Evolutionary conservation across 2,797 vertebrate species (phyloP), one percentile per base, ranked within the genome.

Genomic region (Peromyscus aztecus): DNA sequence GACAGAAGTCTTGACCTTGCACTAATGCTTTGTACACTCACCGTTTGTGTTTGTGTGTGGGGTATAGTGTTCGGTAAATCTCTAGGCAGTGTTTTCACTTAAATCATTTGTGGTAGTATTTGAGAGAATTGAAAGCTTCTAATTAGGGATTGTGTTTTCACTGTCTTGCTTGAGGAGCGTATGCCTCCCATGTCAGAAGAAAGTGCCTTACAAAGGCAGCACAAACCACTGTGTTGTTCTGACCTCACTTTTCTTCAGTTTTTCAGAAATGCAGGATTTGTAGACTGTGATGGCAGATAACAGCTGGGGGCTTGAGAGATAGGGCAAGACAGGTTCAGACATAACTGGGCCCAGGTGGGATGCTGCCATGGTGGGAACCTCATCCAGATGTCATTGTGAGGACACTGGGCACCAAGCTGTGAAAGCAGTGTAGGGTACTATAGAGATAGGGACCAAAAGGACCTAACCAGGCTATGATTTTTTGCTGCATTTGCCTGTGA

Each of bases 291-390:
- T 96, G 95, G 95, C 97, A 98, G 95, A 87, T 97, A 96, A 94
- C 94, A 97, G 96, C 96, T 97, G 95, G 97, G 88, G 88, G 90
- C 96, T 89, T 91, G 90, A 97, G 97, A 91, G 97, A 91, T 4
- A 96, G 97, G 95, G 96, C 92, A 96, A 89, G 85, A 95, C 65
- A 91, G 95, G 95, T 96, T 82, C 89, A 95, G 94, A 76, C 16
- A 0, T 92, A 76, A 69, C 86, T 94, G 92, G 89, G 89, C 92
- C 89, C 95, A 97, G 89, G 96, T 97, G 94, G 85, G 90, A 12
- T 92, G 95, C 94, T 96, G 96, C 95, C 90, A 76, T 57, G 94
- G 83, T 89, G 97, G 95, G 87, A 46, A 23, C 96, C 88, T 93
- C 73, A 24, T 92, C 90, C 94, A 94, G 85, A 97, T 97, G 97